phyloP scores from a whole-genome alignment of 1,140 invertebrate species.

The Zaprionus kolodkinae region DNA sequence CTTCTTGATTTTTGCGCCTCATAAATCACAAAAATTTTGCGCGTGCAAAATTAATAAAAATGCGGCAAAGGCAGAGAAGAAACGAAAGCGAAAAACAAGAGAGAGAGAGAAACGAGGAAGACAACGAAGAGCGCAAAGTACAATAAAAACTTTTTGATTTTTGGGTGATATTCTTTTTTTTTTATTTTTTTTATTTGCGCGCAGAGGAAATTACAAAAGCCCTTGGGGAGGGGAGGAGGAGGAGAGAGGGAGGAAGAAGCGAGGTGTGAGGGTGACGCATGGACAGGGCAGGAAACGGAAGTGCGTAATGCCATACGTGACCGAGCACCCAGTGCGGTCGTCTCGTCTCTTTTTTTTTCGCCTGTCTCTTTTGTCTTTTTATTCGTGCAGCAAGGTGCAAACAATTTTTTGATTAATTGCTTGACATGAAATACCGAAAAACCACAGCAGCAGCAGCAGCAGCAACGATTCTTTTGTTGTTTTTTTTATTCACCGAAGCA shows the following conservation, averaged over 20 bases:
- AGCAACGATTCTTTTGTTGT: slow-evolving; percentile 51
- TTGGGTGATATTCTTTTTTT: slow-evolving; percentile 52
- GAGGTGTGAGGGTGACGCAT: slow-evolving; percentile 8
- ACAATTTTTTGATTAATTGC: slow-evolving; percentile 78
- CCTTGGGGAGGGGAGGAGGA: background rate
- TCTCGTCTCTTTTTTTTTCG: background rate
- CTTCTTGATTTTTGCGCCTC: slow-evolving; percentile 57
- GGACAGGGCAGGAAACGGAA: slow-evolving; percentile 68
- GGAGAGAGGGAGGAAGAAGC: background rate
- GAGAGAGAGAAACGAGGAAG: background rate
- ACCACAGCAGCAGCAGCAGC: slow-evolving; percentile 31
- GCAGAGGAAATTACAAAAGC: slow-evolving; percentile 57
- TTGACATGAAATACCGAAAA: slow-evolving; percentile 44
- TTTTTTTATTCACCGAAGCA: slow-evolving; percentile 10
- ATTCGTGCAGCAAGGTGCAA: slow-evolving; percentile 64
- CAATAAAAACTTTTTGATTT: slow-evolving; percentile 79
- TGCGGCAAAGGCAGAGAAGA: background rate
- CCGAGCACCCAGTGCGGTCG: slow-evolving; percentile 10
- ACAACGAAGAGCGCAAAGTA: slow-evolving; percentile 35
- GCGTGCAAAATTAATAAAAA: slow-evolving; percentile 69
- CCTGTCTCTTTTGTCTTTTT: slow-evolving; percentile 9
- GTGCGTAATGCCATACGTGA: slow-evolving; percentile 78
- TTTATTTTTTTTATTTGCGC: slow-evolving; percentile 36
- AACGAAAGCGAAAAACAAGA: slow-evolving; percentile 10
- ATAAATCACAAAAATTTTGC: slow-evolving; percentile 76